Evolutionary conservation across 35 echinoderm and acorn worm genomes (phyloP), one percentile per base, ranked within the genome.

Genomic region (Eucidaris tribuloides): DNA sequence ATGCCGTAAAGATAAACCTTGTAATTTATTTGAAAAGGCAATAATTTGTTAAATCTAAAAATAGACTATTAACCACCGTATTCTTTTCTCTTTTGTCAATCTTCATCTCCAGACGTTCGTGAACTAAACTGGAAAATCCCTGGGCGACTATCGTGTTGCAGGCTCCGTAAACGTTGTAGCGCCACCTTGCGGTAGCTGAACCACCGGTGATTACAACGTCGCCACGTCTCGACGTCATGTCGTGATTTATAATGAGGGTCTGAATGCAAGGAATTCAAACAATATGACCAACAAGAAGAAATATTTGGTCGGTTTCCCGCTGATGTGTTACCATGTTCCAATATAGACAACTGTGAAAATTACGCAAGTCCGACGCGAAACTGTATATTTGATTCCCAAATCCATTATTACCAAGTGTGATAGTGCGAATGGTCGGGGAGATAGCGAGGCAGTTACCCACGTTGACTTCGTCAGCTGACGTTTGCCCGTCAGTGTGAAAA

Each of bases 201-300:
- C 4, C 19, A 28, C 18, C 61, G 37, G 3, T 32, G 24, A 32
- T 33, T 64, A 15, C 2, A 64, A 14, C 29, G 61, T 74, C 9
- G 14, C 68, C 40, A n/a, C 11, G 27, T 6, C n/a, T n/a, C 17
- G 68, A 74, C 68, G 68, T 74, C 68, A 74, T 17, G 30, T n/a
- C 5, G 35, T 74, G 7, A 35, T 42, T 35, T 5, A 40, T 74
- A 74, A 74, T 44, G 68, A 74, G 68, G 37, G 22, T 44, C 44
- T 40, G 24, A 74, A 74, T 74, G 68, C 37, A 27, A 22, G 68
- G 68, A 74, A 74, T 74, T 33, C 68, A 74, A 40, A 74, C 68
- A n/a, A 74, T 41, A 74, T 74, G 24, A 74, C 44, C 44, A n/a
- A 42, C 68, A 40, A 35, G 24, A 42, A 42, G 34, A n/a, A 74